These are phyloP conservation scores for Nemopilema nomurai DNA, from an alignment of 30 jellyfish, hydroid and myxozoan genomes.

Conservation along the genomic window DNA sequence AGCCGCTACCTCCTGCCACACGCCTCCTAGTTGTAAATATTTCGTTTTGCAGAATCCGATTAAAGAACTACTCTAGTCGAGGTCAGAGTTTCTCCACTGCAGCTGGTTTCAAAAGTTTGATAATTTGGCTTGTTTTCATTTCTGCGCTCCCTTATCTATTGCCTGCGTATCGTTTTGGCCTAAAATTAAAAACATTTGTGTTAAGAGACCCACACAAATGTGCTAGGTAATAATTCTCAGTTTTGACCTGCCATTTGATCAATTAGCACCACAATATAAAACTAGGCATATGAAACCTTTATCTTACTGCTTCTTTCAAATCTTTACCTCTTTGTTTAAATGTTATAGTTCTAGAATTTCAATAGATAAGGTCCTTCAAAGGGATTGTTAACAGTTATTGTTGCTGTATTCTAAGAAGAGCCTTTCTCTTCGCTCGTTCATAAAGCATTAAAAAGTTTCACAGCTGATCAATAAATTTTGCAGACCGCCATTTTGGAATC, in stretches of 20 bases:
- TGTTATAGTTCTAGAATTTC: too few species aligned
- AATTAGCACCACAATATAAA: too few species aligned
- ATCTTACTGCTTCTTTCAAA: too few species aligned
- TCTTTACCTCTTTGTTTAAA: too few species aligned
- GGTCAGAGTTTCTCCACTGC: background rate
- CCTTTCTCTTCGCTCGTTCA: too few species aligned
- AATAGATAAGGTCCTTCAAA: too few species aligned
- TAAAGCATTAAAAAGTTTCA: too few species aligned
- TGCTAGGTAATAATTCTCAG: background rate
- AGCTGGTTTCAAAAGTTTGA: background rate
- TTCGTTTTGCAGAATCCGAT: background rate
- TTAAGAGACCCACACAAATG: background rate
- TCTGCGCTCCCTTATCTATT: background rate
- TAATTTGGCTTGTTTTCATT: background rate
- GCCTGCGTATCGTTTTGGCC: background rate
- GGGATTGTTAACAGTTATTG: too few species aligned
- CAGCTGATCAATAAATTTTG: too few species aligned
- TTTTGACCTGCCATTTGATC: background rate
- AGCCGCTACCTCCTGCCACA: background rate
- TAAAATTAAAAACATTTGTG: background rate
- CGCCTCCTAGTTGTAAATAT: background rate
- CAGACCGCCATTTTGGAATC: too few species aligned
- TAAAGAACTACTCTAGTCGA: background rate
- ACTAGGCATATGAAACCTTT: too few species aligned
- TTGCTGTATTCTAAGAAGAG: too few species aligned